Conservation (phyloP, 2,888 invertebrate species). For the Microdon myrmicae region DNA sequence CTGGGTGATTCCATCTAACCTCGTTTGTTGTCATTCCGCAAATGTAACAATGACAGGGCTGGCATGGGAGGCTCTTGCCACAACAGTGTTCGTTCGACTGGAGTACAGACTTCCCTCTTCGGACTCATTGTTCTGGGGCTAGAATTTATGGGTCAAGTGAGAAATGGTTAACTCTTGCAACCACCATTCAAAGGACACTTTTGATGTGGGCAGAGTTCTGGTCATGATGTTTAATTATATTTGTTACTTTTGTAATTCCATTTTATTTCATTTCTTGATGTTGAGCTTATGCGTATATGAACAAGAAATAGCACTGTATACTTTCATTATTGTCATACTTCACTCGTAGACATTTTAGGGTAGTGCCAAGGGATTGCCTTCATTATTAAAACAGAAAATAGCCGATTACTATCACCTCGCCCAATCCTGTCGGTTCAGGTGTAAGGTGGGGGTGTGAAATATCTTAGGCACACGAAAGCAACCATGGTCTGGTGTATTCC, state of each 20-base stretch:
- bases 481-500: slow-evolving; percentile 12
- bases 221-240: slow-evolving; percentile 16
- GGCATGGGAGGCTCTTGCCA: too few relatives aligned
- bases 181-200: slow-evolving; percentile 2
- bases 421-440: neutral
- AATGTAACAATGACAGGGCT: neutral
- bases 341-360: slow-evolving; percentile 35
- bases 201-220: slow-evolving; percentile 13
- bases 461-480: slow-evolving; percentile 2
- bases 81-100: too few relatives aligned
- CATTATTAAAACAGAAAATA: slow-evolving; percentile 45
- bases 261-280: neutral
- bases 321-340: slow-evolving; percentile 39
- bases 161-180: slow-evolving; percentile 38
- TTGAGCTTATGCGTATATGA: neutral
- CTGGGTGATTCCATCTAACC: slow-evolving; percentile 34
- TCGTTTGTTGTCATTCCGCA: slow-evolving; percentile 27
- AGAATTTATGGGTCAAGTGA: slow-evolving; percentile 48
- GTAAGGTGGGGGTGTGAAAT: slow-evolving; percentile 21
- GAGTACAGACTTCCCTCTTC: too few relatives aligned
- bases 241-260: slow-evolving; percentile 10
- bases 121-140: slow-evolving; percentile 24
- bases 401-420: slow-evolving; percentile 36
- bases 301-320: neutral
- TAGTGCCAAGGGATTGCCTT: slow-evolving; percentile 24